Evolutionary conservation across 2,797 vertebrate species (phyloP).

Genomic region (Tokudaia muenninki): DNA sequence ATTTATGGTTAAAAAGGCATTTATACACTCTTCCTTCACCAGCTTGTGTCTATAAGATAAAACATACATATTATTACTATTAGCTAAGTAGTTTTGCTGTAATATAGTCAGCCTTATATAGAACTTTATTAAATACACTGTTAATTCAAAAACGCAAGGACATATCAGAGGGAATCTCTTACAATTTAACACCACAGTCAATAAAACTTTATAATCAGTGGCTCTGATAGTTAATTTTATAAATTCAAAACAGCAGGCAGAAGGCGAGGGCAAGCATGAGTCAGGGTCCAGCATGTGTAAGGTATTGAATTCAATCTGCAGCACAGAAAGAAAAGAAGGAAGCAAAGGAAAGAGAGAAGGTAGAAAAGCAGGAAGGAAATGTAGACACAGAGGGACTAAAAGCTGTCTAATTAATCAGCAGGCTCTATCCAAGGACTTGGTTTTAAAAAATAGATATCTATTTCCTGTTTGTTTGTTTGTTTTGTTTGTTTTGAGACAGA

Average conservation of each 20-base stretch:
- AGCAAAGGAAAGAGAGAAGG: too few species aligned
- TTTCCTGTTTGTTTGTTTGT: background rate
- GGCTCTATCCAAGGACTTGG: background rate
- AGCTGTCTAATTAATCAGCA: background rate
- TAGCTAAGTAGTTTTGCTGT: background rate
- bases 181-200: background rate
- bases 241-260: slow-evolving; percentile 43
- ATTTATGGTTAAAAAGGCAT: slow-evolving; percentile 99
- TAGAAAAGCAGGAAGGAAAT: background rate
- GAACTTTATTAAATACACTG: slow-evolving; percentile 4
- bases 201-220: background rate
- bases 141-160: slow-evolving; percentile 25
- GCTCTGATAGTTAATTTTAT: background rate
- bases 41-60: slow-evolving; percentile 92
- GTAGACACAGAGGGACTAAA: background rate
- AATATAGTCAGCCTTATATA: background rate
- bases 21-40: slow-evolving; percentile 99
- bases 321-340: background rate
- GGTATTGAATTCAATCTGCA: background rate
- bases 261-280: background rate
- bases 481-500: background rate
- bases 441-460: slow-evolving; percentile 45
- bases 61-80: slow-evolving; percentile 65
- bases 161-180: slow-evolving; percentile 6
- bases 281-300: background rate